Percentiles rank a stretch among this genome's conserved stretches.
Conservation (phyloP, 2,797 vertebrate species). For the Epinephelus malabaricus region DNA sequence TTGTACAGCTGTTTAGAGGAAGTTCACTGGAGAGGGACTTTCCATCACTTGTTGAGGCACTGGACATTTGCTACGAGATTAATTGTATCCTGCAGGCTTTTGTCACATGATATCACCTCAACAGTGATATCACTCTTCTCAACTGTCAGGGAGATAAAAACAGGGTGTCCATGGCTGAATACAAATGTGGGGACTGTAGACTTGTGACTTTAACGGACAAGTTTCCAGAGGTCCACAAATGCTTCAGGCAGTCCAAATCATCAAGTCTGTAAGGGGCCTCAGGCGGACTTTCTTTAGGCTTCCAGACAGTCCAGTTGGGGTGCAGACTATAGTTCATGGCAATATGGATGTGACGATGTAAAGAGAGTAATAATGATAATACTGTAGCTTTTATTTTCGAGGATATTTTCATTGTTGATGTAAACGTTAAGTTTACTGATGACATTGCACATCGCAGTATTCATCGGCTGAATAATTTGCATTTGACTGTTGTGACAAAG, state of each 20-base stretch:
- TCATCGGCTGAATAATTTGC: not conserved
- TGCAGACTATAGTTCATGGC: not conserved
- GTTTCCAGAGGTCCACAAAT: not conserved
- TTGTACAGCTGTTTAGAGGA: conserved; percentile 3
- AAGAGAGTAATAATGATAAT: not conserved
- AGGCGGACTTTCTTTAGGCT: not conserved
- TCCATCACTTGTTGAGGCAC: not conserved
- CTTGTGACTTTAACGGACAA: not conserved
- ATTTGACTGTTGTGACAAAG: not conserved
- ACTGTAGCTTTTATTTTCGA: not conserved
- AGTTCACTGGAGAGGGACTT: not conserved
- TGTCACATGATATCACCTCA: not conserved
- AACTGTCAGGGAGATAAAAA: conserved; percentile 3
- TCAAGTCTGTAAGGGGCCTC: not conserved
- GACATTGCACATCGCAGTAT: not conserved
- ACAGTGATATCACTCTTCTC: not conserved
- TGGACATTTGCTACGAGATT: not conserved
- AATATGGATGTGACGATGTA: not conserved
- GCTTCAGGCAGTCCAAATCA: not conserved
- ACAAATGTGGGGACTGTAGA: not conserved
- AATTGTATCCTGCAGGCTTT: conserved; percentile 2
- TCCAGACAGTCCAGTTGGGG: not conserved
- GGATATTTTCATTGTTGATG: not conserved
- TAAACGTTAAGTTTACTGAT: not conserved
- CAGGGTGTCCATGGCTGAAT: not conserved